Conservation (phyloP, 53 echinoderm and acorn worm species). For the Zoroaster sp. region DNA sequence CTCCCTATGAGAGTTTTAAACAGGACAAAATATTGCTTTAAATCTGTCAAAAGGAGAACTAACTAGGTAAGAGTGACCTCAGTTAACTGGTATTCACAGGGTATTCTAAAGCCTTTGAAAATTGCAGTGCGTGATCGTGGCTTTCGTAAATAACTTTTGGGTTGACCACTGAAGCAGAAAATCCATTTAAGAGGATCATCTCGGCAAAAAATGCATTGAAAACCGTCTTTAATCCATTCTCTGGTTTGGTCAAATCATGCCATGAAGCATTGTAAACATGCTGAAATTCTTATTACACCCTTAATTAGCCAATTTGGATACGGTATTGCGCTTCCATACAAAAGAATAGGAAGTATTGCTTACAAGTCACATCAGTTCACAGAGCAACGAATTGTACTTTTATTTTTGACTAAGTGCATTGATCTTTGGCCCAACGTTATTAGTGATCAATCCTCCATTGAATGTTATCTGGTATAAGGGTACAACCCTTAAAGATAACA, state of each 20-base stretch:
- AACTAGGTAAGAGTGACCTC: too few relatives aligned
- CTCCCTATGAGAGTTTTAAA: too few relatives aligned
- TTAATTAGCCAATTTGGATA: slow-evolving; percentile 28
- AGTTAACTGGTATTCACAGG: neutral
- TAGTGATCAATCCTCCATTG: neutral
- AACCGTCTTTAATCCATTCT: neutral
- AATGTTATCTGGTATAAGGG: neutral
- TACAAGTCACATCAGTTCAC: neutral
- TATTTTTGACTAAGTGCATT: neutral
- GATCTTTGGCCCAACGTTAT: neutral
- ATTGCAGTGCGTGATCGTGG: neutral
- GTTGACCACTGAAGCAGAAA: neutral
- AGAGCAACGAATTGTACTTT: slow-evolving; percentile 26
- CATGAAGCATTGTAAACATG: neutral
- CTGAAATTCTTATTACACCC: neutral
- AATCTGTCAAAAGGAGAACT: too few relatives aligned
- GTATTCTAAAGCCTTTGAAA: neutral
- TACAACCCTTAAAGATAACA: neutral
- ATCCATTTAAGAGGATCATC: neutral
- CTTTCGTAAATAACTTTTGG: neutral
- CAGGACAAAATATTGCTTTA: too few relatives aligned
- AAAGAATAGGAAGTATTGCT: slow-evolving; percentile 38
- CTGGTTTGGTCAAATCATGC: neutral
- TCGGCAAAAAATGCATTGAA: neutral
- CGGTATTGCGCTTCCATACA: neutral